Evolutionary conservation across 2,888 invertebrate species (phyloP).

Genomic region (Drosophila neutralis): DNA sequence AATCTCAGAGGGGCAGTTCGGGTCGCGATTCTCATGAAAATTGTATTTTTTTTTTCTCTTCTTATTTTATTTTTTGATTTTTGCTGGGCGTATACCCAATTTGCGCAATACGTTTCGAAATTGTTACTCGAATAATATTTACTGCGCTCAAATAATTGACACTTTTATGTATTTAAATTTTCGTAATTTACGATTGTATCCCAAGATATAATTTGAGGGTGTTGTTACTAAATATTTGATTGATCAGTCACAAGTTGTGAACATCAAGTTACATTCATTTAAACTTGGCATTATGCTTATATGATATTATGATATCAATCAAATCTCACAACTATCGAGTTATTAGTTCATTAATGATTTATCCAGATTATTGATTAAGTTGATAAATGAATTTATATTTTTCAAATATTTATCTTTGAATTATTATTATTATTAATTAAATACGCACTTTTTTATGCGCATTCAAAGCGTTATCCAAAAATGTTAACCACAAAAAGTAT

Average conservation of each 20-base stretch:
- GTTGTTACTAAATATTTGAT: constrained; percentile 6
- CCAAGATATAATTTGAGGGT: constrained; percentile 11
- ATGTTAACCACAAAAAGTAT: background rate
- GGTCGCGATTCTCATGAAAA: constrained; percentile 26
- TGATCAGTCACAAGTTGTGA: background rate
- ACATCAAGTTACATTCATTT: background rate
- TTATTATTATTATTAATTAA: no score
- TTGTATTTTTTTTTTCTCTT: no score
- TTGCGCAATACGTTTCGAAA: constrained; percentile 47
- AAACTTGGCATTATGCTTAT: background rate
- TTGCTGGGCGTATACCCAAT: constrained; percentile 69
- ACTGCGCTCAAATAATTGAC: constrained; percentile 33
- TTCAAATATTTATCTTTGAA: no score
- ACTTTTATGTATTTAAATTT: constrained; percentile 30
- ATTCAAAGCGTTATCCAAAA: constrained; percentile 1
- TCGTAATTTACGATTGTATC: constrained; percentile 1
- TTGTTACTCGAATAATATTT: constrained; percentile 48
- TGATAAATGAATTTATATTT: no score
- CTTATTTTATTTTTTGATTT: background rate
- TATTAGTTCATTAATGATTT: background rate
- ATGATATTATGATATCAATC: background rate
- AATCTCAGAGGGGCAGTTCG: constrained; percentile 37
- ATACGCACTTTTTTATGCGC: background rate
- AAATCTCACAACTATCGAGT: background rate
- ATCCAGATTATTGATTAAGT: background rate